phyloP scores from a whole-genome alignment of 2,888 invertebrate genomes.

The Priocnemis perturbator region DNA sequence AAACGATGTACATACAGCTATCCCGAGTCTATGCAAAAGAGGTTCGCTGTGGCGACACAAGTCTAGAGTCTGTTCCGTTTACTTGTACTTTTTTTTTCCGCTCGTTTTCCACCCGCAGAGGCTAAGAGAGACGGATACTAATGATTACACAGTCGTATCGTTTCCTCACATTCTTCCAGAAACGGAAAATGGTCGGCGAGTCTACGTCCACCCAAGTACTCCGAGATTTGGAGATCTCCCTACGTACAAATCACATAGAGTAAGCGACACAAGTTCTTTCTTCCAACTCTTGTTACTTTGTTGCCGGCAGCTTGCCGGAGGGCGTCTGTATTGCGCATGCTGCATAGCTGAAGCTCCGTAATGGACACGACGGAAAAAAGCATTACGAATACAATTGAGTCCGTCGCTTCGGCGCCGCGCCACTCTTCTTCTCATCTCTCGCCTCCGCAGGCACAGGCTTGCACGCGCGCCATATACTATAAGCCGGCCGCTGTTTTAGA shows the following conservation, averaged over 20 bases:
- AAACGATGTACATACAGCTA: no score
- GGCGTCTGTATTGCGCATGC: no score
- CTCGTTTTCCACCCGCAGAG: constrained; percentile 29
- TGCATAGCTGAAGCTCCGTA: no score
- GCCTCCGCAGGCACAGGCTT: background rate
- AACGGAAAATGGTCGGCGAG: constrained; percentile 97
- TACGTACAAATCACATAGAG: constrained; percentile 99
- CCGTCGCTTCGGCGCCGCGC: background rate
- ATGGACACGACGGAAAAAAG: no score
- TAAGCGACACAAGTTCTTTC: constrained; percentile 76
- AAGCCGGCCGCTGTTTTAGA: constrained; percentile 77
- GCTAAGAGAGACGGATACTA: constrained; percentile 57
- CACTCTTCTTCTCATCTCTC: background rate
- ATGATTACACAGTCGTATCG: constrained; percentile 73
- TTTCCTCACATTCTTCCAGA: constrained; percentile 84
- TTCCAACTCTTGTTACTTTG: background rate
- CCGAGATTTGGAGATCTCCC: constrained; percentile 97
- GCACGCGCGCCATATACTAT: background rate
- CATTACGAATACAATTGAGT: background rate
- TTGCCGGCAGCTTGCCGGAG: no score
- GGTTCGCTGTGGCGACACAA: no score
- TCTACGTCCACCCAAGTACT: constrained; percentile 98
- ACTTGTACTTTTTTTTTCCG: constrained; percentile 29
- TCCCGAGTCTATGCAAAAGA: no score
- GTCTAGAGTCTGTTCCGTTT: constrained; percentile 17